Percentiles rank a stretch among this genome's conserved stretches.
Evolutionary conservation across 1,140 invertebrate species (phyloP).

Genomic region (Achatina immaculata): DNA sequence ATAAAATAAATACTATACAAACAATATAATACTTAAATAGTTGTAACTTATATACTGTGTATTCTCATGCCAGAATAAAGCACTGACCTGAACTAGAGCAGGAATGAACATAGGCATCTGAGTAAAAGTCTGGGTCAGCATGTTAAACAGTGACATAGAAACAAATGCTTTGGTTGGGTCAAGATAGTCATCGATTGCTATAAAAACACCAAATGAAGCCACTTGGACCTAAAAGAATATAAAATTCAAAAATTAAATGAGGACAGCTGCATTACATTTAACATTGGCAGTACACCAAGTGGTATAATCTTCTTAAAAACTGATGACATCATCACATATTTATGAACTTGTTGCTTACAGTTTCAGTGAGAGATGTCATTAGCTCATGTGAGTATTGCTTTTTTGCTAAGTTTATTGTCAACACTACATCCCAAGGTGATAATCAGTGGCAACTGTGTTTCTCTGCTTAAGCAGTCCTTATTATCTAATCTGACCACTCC

Average conservation of each 20-base stretch:
- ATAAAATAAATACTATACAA: background rate
- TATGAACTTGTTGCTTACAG: too few species aligned
- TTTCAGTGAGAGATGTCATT: too few species aligned
- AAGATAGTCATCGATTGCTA: slow-evolving; percentile 67
- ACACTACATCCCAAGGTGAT: too few species aligned
- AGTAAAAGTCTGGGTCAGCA: slow-evolving; percentile 87
- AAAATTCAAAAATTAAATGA: slow-evolving; percentile 30
- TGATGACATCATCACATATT: too few species aligned
- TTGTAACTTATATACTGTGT: background rate
- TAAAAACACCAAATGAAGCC: slow-evolving; percentile 35
- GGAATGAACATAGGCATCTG: slow-evolving; percentile 65
- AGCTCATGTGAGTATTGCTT: too few species aligned
- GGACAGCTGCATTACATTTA: background rate
- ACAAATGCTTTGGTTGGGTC: slow-evolving; percentile 92
- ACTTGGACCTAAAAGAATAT: slow-evolving; percentile 34
- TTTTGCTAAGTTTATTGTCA: too few species aligned
- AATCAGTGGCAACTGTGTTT: too few species aligned
- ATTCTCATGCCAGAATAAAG: background rate
- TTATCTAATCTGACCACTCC: too few species aligned
- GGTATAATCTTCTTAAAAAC: background rate
- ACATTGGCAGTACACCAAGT: background rate
- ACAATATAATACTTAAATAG: background rate
- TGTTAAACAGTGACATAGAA: slow-evolving; percentile 95
- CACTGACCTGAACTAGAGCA: slow-evolving; percentile 44
- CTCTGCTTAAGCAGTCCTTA: too few species aligned